A percentile compares a stretch with the other conserved stretches of the same genome.
Evolutionary conservation across 53 echinoderm and acorn worm genomes (phyloP).

Genomic region (Echinarachnius parma): DNA sequence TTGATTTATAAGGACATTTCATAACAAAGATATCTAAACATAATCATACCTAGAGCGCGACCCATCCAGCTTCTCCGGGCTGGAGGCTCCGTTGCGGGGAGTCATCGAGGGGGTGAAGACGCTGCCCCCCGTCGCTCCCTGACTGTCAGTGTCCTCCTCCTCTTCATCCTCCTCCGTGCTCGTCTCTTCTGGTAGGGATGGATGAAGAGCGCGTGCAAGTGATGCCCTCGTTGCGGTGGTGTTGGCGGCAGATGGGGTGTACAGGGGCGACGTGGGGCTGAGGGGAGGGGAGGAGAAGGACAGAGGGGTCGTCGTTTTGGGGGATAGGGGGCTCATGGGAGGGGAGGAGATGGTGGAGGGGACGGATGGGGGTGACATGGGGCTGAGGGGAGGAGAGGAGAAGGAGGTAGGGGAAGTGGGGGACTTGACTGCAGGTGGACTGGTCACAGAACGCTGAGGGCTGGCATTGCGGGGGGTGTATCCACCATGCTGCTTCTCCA

Average conservation of each 20-base stretch:
- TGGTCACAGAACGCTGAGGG: slow-evolving; percentile 22
- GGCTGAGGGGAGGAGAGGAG: slow-evolving; percentile 38
- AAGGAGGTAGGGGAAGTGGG: slow-evolving; percentile 25
- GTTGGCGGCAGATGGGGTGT: too few relatives aligned
- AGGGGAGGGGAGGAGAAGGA: slow-evolving; percentile 25
- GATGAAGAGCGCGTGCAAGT: too few relatives aligned
- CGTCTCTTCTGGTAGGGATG: not conserved
- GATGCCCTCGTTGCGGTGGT: too few relatives aligned
- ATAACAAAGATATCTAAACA: too few relatives aligned
- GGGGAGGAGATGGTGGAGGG: slow-evolving; percentile 25
- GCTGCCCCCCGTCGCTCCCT: not conserved
- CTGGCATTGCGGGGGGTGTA: slow-evolving; percentile 33
- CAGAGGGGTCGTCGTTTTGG: too few relatives aligned
- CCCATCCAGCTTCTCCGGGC: not conserved
- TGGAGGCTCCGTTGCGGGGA: slow-evolving; percentile 7
- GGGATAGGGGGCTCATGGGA: too few relatives aligned
- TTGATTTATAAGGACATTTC: too few relatives aligned
- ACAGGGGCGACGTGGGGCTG: too few relatives aligned
- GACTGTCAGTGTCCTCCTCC: slow-evolving; percentile 1
- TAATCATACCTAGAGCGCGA: too few relatives aligned
- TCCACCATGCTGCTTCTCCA: slow-evolving; percentile 23
- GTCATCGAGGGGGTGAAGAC: slow-evolving; percentile 20
- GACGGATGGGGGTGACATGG: slow-evolving; percentile 20
- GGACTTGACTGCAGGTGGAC: not conserved
- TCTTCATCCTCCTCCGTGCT: slow-evolving; percentile 17